Evolutionary conservation across 30 jellyfish, hydroid and myxozoan genomes (phyloP).

Genomic region (Aurelia aurita): DNA sequence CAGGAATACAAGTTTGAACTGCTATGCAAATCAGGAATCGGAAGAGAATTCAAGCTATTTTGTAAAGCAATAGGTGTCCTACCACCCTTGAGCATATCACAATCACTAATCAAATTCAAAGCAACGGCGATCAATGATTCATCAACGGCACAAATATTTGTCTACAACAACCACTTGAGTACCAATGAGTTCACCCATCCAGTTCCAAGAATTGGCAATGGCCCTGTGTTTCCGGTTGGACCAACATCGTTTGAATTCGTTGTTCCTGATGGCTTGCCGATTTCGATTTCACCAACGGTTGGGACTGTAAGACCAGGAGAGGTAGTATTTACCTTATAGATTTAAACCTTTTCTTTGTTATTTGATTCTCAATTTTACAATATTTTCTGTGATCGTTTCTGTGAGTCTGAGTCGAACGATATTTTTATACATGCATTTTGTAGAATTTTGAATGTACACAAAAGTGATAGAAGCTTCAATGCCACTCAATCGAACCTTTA

Average conservation of each 20-base stretch:
- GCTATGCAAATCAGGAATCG: conserved; percentile 94
- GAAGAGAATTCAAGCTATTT: conserved; percentile 77
- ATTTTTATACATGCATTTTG: too few species aligned
- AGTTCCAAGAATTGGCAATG: conserved; percentile 90
- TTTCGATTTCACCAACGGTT: conserved; percentile 83
- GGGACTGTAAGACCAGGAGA: conserved; percentile 93
- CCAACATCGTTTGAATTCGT: conserved; percentile 89
- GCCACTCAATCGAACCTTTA: too few species aligned
- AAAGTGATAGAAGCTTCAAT: too few species aligned
- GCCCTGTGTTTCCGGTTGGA: conserved; percentile 92
- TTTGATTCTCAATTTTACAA: too few species aligned
- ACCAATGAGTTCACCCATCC: conserved; percentile 86
- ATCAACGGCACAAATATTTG: conserved; percentile 70
- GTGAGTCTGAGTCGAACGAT: too few species aligned
- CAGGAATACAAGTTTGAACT: conserved; percentile 82
- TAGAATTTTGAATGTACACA: too few species aligned
- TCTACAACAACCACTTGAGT: conserved; percentile 75
- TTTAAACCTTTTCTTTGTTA: too few species aligned
- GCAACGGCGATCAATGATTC: conserved; percentile 91
- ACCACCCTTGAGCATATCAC: conserved; percentile 85
- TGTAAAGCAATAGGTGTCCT: conserved; percentile 91
- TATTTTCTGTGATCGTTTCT: too few species aligned
- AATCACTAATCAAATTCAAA: conserved; percentile 72
- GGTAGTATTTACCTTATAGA: conserved; percentile 20
- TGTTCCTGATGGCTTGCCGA: conserved; percentile 69